These are phyloP conservation scores for Sinonovacula constricta DNA, from an alignment of 1,140 invertebrate species.

Conservation along the genomic window DNA sequence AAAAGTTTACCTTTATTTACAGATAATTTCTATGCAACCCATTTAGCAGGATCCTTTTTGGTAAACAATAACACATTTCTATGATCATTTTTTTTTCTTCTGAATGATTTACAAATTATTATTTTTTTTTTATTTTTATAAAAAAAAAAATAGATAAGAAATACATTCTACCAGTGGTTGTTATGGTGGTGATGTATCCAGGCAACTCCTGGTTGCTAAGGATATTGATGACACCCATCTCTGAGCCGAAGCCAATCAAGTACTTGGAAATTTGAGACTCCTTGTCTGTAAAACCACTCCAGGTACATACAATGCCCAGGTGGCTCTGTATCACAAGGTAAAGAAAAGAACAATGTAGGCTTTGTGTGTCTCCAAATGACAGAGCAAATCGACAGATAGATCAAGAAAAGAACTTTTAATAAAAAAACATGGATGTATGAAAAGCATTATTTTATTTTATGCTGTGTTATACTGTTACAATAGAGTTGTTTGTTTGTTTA, in stretches of 20 bases:
- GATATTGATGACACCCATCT: constrained; percentile 45
- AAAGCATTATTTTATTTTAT: too few relatives aligned
- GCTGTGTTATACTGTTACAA: too few relatives aligned
- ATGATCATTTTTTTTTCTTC: too few relatives aligned
- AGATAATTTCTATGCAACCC: neutral
- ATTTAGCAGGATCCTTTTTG: neutral
- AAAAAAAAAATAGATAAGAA: neutral
- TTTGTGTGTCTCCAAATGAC: too few relatives aligned
- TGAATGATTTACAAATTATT: too few relatives aligned
- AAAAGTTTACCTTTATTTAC: neutral
- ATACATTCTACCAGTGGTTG: neutral
- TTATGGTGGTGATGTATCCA: neutral
- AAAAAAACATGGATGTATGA: too few relatives aligned
- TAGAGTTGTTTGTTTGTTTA: too few relatives aligned
- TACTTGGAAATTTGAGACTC: constrained; percentile 54
- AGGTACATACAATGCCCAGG: constrained; percentile 46
- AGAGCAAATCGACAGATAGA: too few relatives aligned
- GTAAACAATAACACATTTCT: neutral
- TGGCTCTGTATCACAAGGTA: constrained; percentile 48
- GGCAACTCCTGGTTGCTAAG: constrained; percentile 22
- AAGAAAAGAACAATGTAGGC: too few relatives aligned
- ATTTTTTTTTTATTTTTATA: neutral
- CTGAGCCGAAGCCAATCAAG: constrained; percentile 51
- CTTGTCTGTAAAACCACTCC: constrained; percentile 56
- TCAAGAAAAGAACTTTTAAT: too few relatives aligned